phyloP scores from a whole-genome alignment of 2,888 invertebrate species.

The Troglohyphantes excavatus region DNA sequence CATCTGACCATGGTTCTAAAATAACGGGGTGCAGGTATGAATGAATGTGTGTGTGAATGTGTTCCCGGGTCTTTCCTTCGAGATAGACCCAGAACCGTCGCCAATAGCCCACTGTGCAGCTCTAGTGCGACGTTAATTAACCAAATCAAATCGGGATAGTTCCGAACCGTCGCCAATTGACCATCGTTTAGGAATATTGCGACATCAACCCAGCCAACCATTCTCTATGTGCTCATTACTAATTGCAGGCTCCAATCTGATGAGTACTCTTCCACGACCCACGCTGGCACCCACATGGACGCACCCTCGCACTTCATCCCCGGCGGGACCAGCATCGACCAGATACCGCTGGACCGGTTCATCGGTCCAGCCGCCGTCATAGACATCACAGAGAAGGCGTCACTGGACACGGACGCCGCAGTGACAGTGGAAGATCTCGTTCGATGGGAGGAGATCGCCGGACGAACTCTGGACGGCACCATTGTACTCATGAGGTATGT shows the following conservation, averaged over 20 bases:
- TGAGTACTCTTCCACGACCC: slow-evolving; percentile 42
- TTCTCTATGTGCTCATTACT: too few species aligned
- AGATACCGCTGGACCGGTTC: slow-evolving; percentile 33
- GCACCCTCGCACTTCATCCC: slow-evolving; percentile 52
- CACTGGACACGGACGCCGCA: slow-evolving; percentile 56
- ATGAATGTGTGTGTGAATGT: too few species aligned
- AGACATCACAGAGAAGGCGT: slow-evolving; percentile 41
- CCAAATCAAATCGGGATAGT: too few species aligned
- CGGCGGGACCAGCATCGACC: slow-evolving; percentile 31
- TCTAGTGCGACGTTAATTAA: too few species aligned
- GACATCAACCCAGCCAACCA: too few species aligned
- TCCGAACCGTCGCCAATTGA: too few species aligned
- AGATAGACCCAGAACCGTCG: too few species aligned
- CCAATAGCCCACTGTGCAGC: too few species aligned
- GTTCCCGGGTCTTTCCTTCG: too few species aligned
- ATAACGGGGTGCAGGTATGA: too few species aligned
- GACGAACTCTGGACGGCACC: slow-evolving; percentile 83
- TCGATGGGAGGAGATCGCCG: slow-evolving; percentile 83
- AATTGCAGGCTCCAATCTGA: slow-evolving; percentile 54
- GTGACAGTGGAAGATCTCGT: slow-evolving; percentile 72
- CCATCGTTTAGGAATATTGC: too few species aligned
- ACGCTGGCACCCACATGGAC: slow-evolving; percentile 73
- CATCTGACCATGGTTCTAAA: too few species aligned
- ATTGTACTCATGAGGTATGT: slow-evolving; percentile 83
- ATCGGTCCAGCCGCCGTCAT: slow-evolving; percentile 70